A percentile compares a stretch with the other conserved stretches of the same genome.
Conservation (phyloP, 2,113 vertebrate species). For the cat (Felis catus) region DNA sequence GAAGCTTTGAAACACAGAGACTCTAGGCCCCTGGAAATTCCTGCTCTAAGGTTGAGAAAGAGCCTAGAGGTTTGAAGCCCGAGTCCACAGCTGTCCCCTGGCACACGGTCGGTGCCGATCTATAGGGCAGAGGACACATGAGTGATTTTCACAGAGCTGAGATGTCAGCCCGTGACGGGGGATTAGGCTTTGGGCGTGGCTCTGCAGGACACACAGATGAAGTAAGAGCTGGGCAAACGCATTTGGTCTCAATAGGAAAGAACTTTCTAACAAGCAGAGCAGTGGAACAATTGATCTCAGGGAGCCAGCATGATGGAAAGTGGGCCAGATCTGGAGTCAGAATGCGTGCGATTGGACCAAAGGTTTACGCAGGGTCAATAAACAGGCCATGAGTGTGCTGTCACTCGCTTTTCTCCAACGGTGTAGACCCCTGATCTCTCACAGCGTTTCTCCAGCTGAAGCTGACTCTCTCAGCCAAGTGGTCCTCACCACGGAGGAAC, state of each 20-base stretch:
- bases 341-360: not conserved
- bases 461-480: not conserved
- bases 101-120: accelerated
- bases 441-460: not conserved
- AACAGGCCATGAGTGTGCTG: accelerated
- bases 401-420: not conserved
- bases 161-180: not conserved
- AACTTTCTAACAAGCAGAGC: conserved; percentile 55
- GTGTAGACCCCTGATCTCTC: no score
- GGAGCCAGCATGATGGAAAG: conserved; percentile 30
- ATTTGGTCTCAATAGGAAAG: conserved; percentile 64
- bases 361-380: not conserved
- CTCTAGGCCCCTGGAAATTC: not conserved
- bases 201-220: conserved; percentile 19
- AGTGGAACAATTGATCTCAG: conserved; percentile 43
- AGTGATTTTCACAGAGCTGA: not conserved
- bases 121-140: not conserved
- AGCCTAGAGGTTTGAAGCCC: not conserved
- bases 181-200: not conserved
- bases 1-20: not conserved
- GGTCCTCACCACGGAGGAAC: not conserved
- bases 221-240: conserved; percentile 43
- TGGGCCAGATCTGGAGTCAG: not conserved
- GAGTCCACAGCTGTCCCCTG: not conserved
- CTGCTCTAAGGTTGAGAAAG: not conserved